These are phyloP conservation scores for Drosophila mayri DNA, from an alignment of 1,140 invertebrate genomes.

Conservation along the genomic window DNA sequence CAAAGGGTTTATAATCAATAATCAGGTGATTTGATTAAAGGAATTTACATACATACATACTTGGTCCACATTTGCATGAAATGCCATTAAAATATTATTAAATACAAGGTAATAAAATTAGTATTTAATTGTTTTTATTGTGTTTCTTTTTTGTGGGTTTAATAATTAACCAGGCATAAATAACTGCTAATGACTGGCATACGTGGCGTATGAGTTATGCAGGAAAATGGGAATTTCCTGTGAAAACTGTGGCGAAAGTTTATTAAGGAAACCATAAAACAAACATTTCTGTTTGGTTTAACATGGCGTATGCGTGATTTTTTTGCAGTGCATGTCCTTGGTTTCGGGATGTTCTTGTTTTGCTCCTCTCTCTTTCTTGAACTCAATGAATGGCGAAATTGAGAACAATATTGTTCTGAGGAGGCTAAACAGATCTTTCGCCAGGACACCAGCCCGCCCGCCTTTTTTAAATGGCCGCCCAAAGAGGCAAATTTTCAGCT, in stretches of 20 bases:
- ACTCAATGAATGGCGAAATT: conserved; percentile 45
- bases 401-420: conserved; percentile 12
- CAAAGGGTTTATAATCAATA: not conserved
- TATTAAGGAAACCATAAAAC: not conserved
- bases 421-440: not conserved
- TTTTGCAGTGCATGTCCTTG: conserved; percentile 10
- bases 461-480: conserved; percentile 43
- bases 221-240: conserved; percentile 1
- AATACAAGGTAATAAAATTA: conserved; percentile 5
- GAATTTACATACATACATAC: conserved; percentile 1
- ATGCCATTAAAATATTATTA: conserved; percentile 5
- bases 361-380: not conserved
- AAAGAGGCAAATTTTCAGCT: conserved; percentile 65
- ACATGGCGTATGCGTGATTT: conserved; percentile 1
- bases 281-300: not conserved
- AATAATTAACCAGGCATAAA: not conserved
- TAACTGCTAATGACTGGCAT: conserved; percentile 1
- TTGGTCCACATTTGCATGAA: not conserved
- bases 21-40: not conserved
- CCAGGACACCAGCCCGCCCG: conserved; percentile 5
- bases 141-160: conserved; percentile 1
- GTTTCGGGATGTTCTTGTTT: not conserved
- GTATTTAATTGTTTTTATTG: not conserved
- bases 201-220: conserved; percentile 10
- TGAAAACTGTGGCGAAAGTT: not conserved